phyloP scores from a whole-genome alignment of 2,113 vertebrate genomes.

The Corythornis madagascariensis region DNA sequence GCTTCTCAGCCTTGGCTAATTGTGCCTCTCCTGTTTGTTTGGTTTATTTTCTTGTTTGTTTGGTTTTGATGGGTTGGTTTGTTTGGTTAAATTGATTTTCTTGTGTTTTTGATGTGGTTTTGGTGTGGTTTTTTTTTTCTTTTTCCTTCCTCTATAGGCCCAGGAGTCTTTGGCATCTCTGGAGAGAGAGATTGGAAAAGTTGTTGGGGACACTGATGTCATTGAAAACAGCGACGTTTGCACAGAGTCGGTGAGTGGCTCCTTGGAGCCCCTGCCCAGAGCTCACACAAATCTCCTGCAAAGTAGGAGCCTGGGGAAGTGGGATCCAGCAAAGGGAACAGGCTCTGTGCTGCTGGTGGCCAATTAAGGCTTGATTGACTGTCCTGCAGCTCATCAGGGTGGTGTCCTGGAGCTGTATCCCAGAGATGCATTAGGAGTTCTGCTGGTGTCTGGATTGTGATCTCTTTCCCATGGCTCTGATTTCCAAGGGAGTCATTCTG shows the following conservation, averaged over 20 bases:
- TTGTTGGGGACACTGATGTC: constrained; percentile 81
- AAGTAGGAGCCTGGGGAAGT: background rate
- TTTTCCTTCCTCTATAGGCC: constrained; percentile 74
- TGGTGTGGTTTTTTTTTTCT: background rate
- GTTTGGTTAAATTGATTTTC: too few relatives aligned
- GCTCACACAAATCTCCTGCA: background rate
- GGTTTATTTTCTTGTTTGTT: background rate
- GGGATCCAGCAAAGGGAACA: background rate
- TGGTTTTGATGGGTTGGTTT: too few relatives aligned
- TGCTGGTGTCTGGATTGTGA: fast-evolving
- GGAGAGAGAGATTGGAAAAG: constrained; percentile 89
- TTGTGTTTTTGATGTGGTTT: background rate
- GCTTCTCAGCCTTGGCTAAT: background rate
- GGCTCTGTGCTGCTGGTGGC: background rate
- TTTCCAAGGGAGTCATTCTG: background rate
- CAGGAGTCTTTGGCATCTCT: constrained; percentile 93
- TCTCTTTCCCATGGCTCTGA: fast-evolving
- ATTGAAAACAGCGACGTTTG: constrained; percentile 89
- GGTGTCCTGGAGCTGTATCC: background rate
- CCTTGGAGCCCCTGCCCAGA: background rate
- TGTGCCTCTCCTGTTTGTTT: background rate
- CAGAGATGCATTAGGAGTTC: background rate
- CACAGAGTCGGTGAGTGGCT: constrained; percentile 81
- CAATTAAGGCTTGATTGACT: background rate
- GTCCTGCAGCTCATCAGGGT: background rate